Base-by-base conservation (phyloP, 1,140 invertebrate species). In the Leptopilina boulardi region DNA sequence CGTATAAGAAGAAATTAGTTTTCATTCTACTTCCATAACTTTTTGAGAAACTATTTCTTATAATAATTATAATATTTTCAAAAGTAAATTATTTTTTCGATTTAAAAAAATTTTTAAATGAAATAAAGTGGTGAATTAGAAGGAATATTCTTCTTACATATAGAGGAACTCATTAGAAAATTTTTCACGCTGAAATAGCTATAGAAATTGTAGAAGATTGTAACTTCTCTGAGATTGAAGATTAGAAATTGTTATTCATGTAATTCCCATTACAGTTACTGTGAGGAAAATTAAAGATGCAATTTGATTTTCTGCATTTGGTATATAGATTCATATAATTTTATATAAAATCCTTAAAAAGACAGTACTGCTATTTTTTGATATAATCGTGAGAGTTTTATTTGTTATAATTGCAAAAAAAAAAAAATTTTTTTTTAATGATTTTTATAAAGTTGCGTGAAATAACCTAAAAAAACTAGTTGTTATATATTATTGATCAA, bases 201-300 rank as follows among this genome's bases (percentile, higher is more conserved):
- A 66, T 30, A n/a, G 59, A 66, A 66, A 66, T 51, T n/a, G 30
- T 66, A 30, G 59, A n/a, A 66, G 26, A 66, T 66, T 66, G 59
- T 66, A 23, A 66, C 13, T 30, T 6, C 15, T 15, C 13, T 11
- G n/a, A 66, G 59, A 66, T 34, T 66, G 59, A 11, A 66, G 59
- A 66, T 66, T 66, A 23, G 23, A 66, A 66, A 66, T 66, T 66
- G 26, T 66, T 30, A n/a, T 15, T 34, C 59, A n/a, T 15, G 59
- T 66, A 66, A 66, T 66, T 66, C 11, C 26, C 59, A 30, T 66
- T 66, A 66, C 59, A 66, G 59, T 66, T 66, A 66, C 23, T 66
- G 59, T 66, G 59, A 15, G 30, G 59, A 26, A 66, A 66, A 66
- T 66, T 66, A 30, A 21, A 23, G 59, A 23, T 26, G 59, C 59